Evolutionary conservation across 2,888 invertebrate genomes (phyloP).

Genomic region (Erebia epiphron): DNA sequence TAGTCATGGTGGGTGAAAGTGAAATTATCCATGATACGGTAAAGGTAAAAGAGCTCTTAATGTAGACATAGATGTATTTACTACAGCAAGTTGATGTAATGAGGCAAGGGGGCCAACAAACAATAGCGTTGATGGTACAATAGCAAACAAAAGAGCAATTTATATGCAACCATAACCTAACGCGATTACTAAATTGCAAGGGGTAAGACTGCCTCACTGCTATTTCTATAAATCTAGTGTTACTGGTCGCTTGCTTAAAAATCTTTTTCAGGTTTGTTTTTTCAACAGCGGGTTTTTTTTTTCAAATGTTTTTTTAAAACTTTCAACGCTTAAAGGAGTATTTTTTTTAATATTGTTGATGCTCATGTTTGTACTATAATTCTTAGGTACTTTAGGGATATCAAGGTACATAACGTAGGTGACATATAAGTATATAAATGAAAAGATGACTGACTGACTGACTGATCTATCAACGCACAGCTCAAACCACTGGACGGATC

Average conservation of each 20-base stretch:
- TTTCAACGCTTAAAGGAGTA: no score
- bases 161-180: conserved; percentile 78
- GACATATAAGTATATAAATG: no score
- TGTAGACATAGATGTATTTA: conserved; percentile 8
- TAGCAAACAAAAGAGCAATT: conserved; percentile 70
- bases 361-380: no score
- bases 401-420: no score
- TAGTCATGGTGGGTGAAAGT: background rate
- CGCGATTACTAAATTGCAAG: conserved; percentile 71
- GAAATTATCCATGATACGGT: background rate
- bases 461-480: no score
- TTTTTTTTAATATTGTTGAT: no score
- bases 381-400: no score
- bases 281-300: conserved; percentile 8
- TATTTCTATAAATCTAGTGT: conserved; percentile 14
- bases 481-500: no score
- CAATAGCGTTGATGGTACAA: conserved; percentile 66
- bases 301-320: no score
- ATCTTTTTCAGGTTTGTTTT: conserved; percentile 4
- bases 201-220: conserved; percentile 54
- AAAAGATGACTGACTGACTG: no score
- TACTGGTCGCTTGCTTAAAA: conserved; percentile 7
- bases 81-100: conserved; percentile 18
- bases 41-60: background rate
- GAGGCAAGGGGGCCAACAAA: conserved; percentile 41